Evolutionary conservation across 2,113 vertebrate species (phyloP).

Genomic region (Platichthys stellatus): DNA sequence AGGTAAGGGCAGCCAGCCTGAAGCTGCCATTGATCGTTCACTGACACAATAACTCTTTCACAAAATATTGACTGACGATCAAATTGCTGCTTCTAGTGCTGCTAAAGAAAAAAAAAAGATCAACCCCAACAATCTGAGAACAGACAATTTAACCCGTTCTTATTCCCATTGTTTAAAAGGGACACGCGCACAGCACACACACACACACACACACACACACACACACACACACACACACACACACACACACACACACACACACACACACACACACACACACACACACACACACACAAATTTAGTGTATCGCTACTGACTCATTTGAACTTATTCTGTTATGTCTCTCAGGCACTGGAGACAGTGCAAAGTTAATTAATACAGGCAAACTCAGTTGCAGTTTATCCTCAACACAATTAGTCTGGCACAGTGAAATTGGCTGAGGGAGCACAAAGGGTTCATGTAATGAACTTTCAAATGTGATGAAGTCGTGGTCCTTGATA

Average conservation of each 20-base stretch:
- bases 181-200: neutral
- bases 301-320: neutral
- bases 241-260: neutral
- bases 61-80: slow-evolving; percentile 11
- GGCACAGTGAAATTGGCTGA: slow-evolving; percentile 18
- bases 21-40: slow-evolving; percentile 27
- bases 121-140: too few relatives aligned
- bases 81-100: neutral
- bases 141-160: neutral
- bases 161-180: slow-evolving; percentile 1
- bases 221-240: neutral
- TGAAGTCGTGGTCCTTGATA: neutral
- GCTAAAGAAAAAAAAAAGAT: neutral
- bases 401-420: slow-evolving; percentile 45
- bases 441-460: slow-evolving; percentile 17
- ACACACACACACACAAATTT: neutral
- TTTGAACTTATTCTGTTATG: slow-evolving; percentile 21
- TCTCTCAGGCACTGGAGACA: neutral
- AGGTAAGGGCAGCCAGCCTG: slow-evolving; percentile 18
- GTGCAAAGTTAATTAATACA: slow-evolving; percentile 28
- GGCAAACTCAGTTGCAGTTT: slow-evolving; percentile 22
- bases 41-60: slow-evolving; percentile 11
- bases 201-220: neutral
- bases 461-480: slow-evolving; percentile 34
- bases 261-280: neutral